These are phyloP conservation scores for Hirtodrosophila cameraria DNA, from an alignment of 2,888 invertebrate species.

Conservation along the genomic window DNA sequence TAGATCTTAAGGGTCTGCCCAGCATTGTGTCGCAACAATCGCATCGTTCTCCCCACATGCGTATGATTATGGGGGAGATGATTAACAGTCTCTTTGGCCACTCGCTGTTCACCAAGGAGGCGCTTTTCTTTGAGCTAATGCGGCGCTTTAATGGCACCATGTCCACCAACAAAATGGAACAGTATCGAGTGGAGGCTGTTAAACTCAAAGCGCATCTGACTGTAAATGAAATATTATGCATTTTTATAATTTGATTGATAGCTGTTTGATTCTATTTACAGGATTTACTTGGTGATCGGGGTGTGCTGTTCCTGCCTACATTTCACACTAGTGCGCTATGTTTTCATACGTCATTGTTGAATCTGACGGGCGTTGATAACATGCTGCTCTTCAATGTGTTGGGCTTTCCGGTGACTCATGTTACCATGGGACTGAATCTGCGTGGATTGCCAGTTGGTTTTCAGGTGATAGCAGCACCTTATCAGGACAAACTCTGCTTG, in stretches of 20 bases:
- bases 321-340: constrained; percentile 88
- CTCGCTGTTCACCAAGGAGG: constrained; percentile 79
- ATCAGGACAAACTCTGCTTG: constrained; percentile 92
- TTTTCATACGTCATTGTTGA: constrained; percentile 87
- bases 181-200: constrained; percentile 61
- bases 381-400: constrained; percentile 85
- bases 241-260: not conserved
- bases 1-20: constrained; percentile 71
- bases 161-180: constrained; percentile 38
- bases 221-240: constrained; percentile 39
- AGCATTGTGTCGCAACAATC: constrained; percentile 74
- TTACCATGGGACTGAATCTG: constrained; percentile 88
- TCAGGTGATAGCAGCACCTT: constrained; percentile 90
- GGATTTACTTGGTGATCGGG: constrained; percentile 87
- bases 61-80: constrained; percentile 61
- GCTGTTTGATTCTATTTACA: constrained; percentile 17
- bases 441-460: constrained; percentile 89
- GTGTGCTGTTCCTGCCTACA: constrained; percentile 90
- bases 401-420: constrained; percentile 90
- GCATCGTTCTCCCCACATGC: constrained; percentile 47
- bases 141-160: constrained; percentile 65
- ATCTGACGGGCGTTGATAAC: constrained; percentile 77
- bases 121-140: constrained; percentile 73
- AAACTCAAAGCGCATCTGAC: constrained; percentile 60
- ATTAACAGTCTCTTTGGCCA: constrained; percentile 70